phyloP scores from a whole-genome alignment of 2,113 vertebrate species.

The Brachypteracias leptosomus region DNA sequence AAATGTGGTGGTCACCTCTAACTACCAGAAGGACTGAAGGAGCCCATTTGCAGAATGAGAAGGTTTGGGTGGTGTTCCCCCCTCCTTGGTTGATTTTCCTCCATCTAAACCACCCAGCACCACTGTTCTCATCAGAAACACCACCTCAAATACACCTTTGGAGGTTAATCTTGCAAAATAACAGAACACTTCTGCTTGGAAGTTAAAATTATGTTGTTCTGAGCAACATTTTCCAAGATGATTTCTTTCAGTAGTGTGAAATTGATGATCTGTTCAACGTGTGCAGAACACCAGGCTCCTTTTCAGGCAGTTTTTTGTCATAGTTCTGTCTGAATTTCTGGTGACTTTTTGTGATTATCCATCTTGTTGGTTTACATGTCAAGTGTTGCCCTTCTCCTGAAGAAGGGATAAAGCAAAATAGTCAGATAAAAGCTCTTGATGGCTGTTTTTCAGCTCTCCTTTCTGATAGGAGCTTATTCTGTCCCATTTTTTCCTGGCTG shows the following conservation, averaged over 20 bases:
- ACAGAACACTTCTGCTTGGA: background rate
- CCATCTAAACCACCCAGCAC: background rate
- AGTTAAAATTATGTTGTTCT: background rate
- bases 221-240: background rate
- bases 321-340: background rate
- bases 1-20: background rate
- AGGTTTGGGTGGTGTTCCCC: fast-evolving
- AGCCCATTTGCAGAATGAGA: background rate
- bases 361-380: background rate
- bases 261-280: too few species aligned
- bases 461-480: background rate
- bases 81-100: background rate
- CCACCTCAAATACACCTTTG: background rate
- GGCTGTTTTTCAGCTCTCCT: background rate
- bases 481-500: background rate
- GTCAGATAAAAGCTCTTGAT: background rate
- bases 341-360: background rate
- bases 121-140: background rate
- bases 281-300: background rate
- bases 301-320: background rate
- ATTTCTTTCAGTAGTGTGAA: background rate
- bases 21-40: background rate
- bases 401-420: background rate
- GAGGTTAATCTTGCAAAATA: background rate
- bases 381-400: background rate